These are phyloP conservation scores for Scatophagus argus DNA, from an alignment of 2,113 vertebrate genomes.

Conservation along the genomic window DNA sequence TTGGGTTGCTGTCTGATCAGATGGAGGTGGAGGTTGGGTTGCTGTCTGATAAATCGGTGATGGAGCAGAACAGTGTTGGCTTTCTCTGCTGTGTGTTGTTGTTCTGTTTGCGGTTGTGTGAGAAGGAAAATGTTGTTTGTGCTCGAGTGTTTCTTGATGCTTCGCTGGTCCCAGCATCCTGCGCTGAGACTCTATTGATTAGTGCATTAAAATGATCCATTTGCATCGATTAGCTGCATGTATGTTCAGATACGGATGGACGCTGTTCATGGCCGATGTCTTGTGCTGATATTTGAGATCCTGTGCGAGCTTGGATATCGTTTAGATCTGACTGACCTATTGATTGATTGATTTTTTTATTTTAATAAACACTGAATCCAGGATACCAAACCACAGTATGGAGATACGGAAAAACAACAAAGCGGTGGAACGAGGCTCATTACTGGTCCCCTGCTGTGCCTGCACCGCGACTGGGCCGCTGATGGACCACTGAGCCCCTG, in stretches of 20 bases:
- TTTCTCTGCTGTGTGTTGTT: neutral
- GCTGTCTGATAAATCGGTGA: neutral
- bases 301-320: neutral
- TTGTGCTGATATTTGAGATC: neutral
- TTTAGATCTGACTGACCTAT: neutral
- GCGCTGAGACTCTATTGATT: slow-evolving; percentile 40
- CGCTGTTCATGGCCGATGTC: neutral
- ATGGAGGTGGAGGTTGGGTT: too few species aligned
- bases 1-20: too few species aligned
- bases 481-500: too few species aligned
- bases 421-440: too few species aligned
- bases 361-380: too few species aligned
- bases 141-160: neutral
- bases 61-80: neutral
- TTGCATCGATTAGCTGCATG: slow-evolving; percentile 6
- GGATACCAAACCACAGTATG: too few species aligned
- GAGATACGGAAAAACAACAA: too few species aligned
- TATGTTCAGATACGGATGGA: neutral
- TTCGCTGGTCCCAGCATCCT: neutral
- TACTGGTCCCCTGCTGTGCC: too few species aligned
- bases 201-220: slow-evolving; percentile 31
- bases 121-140: neutral
- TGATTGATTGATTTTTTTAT: too few species aligned
- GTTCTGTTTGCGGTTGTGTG: neutral
- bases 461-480: too few species aligned